Percentiles rank a stretch among this genome's conserved stretches.
Evolutionary conservation across 1,140 invertebrate genomes (phyloP).

Genomic region (Lasioglossum albipes): DNA sequence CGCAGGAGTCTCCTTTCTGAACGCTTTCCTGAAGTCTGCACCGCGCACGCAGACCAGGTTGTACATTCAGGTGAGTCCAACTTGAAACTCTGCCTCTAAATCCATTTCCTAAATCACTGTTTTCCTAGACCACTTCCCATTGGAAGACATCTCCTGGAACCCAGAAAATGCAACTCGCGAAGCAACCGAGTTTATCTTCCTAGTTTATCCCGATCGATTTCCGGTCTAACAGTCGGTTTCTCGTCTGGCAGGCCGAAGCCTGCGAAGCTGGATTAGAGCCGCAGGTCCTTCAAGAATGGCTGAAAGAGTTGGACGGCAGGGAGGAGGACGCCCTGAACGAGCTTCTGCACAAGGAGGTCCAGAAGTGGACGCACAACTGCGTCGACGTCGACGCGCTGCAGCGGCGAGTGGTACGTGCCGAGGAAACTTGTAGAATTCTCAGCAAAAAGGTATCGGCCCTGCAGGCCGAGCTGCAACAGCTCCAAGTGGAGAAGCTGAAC

Average conservation of each 20-base stretch:
- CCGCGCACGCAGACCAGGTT: constrained; percentile 87
- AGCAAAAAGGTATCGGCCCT: constrained; percentile 72
- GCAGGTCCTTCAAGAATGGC: constrained; percentile 85
- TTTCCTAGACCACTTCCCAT: too few species aligned
- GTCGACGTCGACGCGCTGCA: constrained; percentile 77
- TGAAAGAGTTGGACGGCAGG: constrained; percentile 82
- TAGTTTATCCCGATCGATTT: background rate
- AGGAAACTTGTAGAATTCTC: constrained; percentile 75
- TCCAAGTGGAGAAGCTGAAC: constrained; percentile 72
- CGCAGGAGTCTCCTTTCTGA: constrained; percentile 92
- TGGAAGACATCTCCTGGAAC: too few species aligned
- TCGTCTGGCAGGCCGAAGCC: constrained; percentile 71
- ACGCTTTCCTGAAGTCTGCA: constrained; percentile 89
- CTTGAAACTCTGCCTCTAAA: background rate
- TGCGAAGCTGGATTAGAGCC: constrained; percentile 78
- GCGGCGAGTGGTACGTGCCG: constrained; percentile 70
- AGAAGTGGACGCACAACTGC: constrained; percentile 76
- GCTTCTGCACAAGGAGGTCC: constrained; percentile 72
- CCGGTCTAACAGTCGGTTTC: too few species aligned
- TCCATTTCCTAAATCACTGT: too few species aligned
- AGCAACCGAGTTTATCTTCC: background rate
- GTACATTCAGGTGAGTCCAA: constrained; percentile 88
- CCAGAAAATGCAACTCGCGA: too few species aligned
- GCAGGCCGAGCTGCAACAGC: constrained; percentile 71
- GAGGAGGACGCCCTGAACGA: constrained; percentile 69